Base-by-base conservation (phyloP, 1,140 invertebrate species). In the Zaprionus gabonicus region DNA sequence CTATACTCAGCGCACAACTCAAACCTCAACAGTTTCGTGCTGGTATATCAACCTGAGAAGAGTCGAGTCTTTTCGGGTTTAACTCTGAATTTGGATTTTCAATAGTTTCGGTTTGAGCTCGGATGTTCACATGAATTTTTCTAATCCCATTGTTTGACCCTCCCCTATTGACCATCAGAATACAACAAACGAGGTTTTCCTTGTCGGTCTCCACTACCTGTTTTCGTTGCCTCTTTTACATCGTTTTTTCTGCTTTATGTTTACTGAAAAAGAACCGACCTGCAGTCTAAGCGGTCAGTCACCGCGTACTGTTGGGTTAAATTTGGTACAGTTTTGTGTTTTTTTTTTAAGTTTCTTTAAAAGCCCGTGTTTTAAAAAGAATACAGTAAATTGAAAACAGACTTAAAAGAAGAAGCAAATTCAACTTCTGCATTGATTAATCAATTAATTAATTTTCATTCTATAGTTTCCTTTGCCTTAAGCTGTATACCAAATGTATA, bases 171-270 rank as follows among this genome's bases (percentile, higher is more conserved):
- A 55, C 15, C 60, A 36, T 68, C 56, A 64, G 41, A 72, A 65
- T 41, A 59, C 36, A 65, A 44, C 76, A 73, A 51, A 36, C 70
- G 70, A 53, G 78, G 74, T 65, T 60, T 31, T 17, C 49, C 36
- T 62, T 66, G 79, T 81, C 65, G 74, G 77, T 82, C 82, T 88
- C 84, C 80, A 90, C 85, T 88, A 88, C 85, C 85, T 88, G 85
- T 88, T 88, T 84, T 81, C 70, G 69, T 79, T 81, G 72, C 62
- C 75, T 84, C 84, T 78, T 82, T 87, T 71, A 82, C 69, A 86
- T 64, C 72, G 70, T 81, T 56, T 68, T 73, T 25, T 71, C 60
- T 66, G 51, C 58, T 65, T 64, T 51, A 69, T 90, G 79, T 90
- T 88, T 77, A 84, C 85, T 85, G 78, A 88, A 70, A 76, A 63